These are phyloP conservation scores for Ctenosaura bakeri DNA, from an alignment of 2,797 vertebrate genomes.

Conservation along the genomic window DNA sequence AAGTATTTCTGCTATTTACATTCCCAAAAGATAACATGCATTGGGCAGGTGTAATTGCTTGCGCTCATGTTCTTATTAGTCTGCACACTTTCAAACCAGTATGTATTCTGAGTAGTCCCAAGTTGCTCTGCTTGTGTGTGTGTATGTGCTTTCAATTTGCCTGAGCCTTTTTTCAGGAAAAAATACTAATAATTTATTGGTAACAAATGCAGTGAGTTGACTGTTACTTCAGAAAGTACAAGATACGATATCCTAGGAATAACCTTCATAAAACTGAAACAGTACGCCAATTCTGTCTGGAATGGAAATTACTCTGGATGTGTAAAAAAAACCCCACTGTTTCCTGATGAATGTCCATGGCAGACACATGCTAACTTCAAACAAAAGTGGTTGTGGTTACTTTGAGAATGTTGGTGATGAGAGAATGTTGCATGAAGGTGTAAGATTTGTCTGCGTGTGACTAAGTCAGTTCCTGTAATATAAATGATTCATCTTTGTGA, in stretches of 20 bases:
- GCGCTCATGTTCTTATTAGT: neutral
- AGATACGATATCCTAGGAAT: conserved; percentile 42
- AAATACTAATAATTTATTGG: neutral
- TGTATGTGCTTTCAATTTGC: too few relatives aligned
- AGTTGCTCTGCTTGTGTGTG: neutral
- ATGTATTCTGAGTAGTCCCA: neutral
- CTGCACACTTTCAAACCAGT: neutral
- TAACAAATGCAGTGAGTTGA: conserved; percentile 7
- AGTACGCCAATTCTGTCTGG: conserved; percentile 68
- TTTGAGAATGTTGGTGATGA: conserved; percentile 60
- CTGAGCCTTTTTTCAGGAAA: neutral
- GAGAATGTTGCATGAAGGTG: conserved; percentile 69
- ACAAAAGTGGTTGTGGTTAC: conserved; percentile 72
- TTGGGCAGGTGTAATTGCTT: neutral
- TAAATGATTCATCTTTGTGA: conserved; percentile 43
- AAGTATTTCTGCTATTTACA: neutral
- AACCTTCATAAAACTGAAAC: conserved; percentile 37
- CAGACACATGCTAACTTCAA: conserved; percentile 75
- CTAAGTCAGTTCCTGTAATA: conserved; percentile 42
- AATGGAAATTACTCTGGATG: conserved; percentile 71
- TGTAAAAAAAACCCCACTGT: conserved; percentile 69
- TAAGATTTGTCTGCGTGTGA: conserved; percentile 62
- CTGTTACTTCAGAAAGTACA: conserved; percentile 6
- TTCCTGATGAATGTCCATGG: conserved; percentile 77
- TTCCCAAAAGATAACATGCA: neutral